Base-by-base conservation (phyloP, 92 coral and sea anemone species). In the Meandrina meandrites region DNA sequence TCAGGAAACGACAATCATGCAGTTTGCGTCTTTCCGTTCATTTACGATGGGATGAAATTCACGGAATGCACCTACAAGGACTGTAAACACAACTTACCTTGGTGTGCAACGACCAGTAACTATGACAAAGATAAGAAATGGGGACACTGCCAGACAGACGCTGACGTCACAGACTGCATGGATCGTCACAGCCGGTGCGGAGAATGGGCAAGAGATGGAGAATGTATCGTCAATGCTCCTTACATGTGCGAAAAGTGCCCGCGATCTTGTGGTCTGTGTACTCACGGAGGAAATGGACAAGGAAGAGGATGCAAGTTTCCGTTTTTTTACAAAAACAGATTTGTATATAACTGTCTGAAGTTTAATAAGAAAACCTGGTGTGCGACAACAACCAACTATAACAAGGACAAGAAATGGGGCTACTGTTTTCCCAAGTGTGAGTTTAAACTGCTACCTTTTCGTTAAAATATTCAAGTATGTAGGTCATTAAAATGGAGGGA, bases 101-200 rank as follows among this genome's bases (percentile, higher is more conserved):
- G 92, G 92, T 89, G 92, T 21, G 92, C 89, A 17, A 89, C 92
- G 5, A 89, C 92, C 17, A 37, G 56, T 18, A 85, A 89, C 69
- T 86, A 75, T 37, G 92, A 89, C 85, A 71, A 36, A 18, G 92
- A 89, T 40, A 30, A 69, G 54, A 85, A 70, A 37, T 89, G 92
- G 92, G 92, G 92, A 1, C 76, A 83, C 36, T 89, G 92, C 45
- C 83, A 64, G 78, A 82, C 84, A 24, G 87, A 88, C 34, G 21
- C 58, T 13, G 86, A 81, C 53, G 81, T 73, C 56, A 75, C 45
- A 1, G 72, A 70, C 22, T 88, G 91, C 60, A 48, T 35, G 73
- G 91, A 88, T 47, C n/a, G 11, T 11, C 79, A 75, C 37, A 42
- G 35, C 27, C n/a, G 70, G 12, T 82, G 88, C 16, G 91, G 86